Evolutionary conservation across 2,113 vertebrate species (phyloP), one percentile per base, ranked within the genome.

Genomic region (Dipodomys merriami): DNA sequence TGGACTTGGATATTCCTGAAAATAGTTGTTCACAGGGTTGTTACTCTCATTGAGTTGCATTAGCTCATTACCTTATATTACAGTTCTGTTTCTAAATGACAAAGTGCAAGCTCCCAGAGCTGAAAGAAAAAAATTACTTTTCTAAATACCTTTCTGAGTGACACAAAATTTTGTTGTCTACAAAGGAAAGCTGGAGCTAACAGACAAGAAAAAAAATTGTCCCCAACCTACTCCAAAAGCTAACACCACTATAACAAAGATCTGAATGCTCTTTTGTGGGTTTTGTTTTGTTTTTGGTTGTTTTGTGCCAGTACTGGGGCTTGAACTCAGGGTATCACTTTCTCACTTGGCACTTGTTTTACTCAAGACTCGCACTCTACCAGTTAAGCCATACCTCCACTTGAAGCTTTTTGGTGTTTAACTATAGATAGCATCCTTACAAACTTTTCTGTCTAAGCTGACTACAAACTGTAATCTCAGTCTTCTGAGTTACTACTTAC

Each of bases 51-150:
- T 95, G 82, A 76, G 83, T 65, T 74, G 5, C 76, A 82, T 94
- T 92, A 74, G 81, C 78, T 46, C 25, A 6, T 94, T 96, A 90
- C 5, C 0, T 39, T 94, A n/a, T 90, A 73, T 87, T 93, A 91
- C 11, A 91, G 82, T 65, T 82, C 60, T 92, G 23, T 88, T 33
- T 83, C 12, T 94, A 83, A 96, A 64, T 78, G 79, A 96, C 20
- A 96, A 97, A 96, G 96, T 64, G 4, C 12, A 93, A 33, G 20
- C 88, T 96, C 1, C 86, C 60, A 62, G 89, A 91, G 13, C 80
- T 84, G 19, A 39, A n/a, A 74, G 2, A 67, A 53, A 53, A 57
- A 57, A 49, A 16, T 16, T 13, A 57, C 15, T 57, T 57, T 57
- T 57, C n/a, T 73, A 88, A 83, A 73, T 92, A 89, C 29, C 35